Conservation (phyloP, 2,888 invertebrate genomes). For the Taenaris catops region DNA sequence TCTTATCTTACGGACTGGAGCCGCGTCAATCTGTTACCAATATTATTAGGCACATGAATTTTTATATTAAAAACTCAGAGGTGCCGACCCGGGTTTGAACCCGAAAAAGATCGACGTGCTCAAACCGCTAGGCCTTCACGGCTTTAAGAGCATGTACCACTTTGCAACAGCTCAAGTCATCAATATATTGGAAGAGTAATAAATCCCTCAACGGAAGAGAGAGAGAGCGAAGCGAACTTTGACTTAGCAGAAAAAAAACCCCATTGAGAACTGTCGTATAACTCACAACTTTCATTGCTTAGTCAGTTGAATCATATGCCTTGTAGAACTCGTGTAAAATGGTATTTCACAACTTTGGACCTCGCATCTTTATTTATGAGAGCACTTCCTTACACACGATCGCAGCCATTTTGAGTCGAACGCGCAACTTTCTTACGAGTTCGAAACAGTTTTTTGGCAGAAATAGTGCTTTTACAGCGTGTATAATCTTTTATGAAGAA, state of each 20-base stretch:
- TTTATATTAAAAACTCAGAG: too few species aligned
- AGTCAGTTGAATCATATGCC: conserved; percentile 53
- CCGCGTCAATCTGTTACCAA: conserved; percentile 73
- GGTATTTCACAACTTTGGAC: conserved; percentile 34
- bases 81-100: too few species aligned
- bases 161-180: not conserved
- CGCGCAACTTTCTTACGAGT: conserved; percentile 19
- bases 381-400: conserved; percentile 50
- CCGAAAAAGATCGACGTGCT: too few species aligned
- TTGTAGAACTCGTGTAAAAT: conserved; percentile 40
- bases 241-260: conserved; percentile 12
- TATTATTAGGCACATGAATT: conserved; percentile 77
- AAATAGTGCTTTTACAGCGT: conserved; percentile 19
- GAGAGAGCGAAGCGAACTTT: conserved; percentile 9
- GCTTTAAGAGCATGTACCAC: too few species aligned
- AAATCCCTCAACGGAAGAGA: conserved; percentile 12
- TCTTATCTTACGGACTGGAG: conserved; percentile 69
- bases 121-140: too few species aligned
- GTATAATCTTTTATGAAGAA: conserved; percentile 16
- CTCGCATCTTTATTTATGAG: conserved; percentile 62
- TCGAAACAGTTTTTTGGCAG: conserved; percentile 22
- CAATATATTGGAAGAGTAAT: conserved; percentile 4
- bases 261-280: conserved; percentile 11
- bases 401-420: conserved; percentile 24
- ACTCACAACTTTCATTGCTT: conserved; percentile 54